Evolutionary conservation across 1,140 invertebrate genomes (phyloP).

Genomic region (Drosophila lowei): DNA sequence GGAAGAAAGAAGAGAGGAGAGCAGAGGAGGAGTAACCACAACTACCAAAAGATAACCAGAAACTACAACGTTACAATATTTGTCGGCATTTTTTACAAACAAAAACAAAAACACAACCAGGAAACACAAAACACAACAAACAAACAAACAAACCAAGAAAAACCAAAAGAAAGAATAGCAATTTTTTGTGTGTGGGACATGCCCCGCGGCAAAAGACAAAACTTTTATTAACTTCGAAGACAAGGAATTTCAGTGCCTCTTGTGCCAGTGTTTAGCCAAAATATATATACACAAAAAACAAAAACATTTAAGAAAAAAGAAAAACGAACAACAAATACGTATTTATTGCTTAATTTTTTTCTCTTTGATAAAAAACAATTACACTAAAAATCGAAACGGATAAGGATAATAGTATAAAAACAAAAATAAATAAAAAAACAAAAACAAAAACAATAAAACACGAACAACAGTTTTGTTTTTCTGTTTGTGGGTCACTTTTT

Average conservation of each 20-base stretch:
- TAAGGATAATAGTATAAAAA: constrained; percentile 23
- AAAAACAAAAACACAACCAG: constrained; percentile 43
- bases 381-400: constrained; percentile 58
- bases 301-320: constrained; percentile 18
- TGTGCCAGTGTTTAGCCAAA: constrained; percentile 81
- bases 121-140: constrained; percentile 49
- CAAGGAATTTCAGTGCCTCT: constrained; percentile 82
- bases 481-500: constrained; percentile 25
- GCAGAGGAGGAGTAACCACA: neutral
- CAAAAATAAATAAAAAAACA: constrained; percentile 3
- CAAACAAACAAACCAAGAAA: constrained; percentile 18
- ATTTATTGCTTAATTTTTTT: constrained; percentile 81
- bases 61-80: constrained; percentile 64
- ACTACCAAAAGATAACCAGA: constrained; percentile 47
- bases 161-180: constrained; percentile 46
- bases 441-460: constrained; percentile 28
- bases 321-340: constrained; percentile 63
- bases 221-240: constrained; percentile 79
- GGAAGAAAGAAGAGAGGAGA: no score
- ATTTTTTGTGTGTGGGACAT: constrained; percentile 50
- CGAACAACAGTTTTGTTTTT: constrained; percentile 25
- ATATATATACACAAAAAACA: constrained; percentile 77
- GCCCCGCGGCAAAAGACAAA: constrained; percentile 39
- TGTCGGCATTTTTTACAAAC: constrained; percentile 71
- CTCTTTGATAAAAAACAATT: constrained; percentile 74